Percentiles rank a stretch among this genome's conserved stretches.
phyloP scores from a whole-genome alignment of 2,113 vertebrate genomes.

The Apistogramma diplotaenia region DNA sequence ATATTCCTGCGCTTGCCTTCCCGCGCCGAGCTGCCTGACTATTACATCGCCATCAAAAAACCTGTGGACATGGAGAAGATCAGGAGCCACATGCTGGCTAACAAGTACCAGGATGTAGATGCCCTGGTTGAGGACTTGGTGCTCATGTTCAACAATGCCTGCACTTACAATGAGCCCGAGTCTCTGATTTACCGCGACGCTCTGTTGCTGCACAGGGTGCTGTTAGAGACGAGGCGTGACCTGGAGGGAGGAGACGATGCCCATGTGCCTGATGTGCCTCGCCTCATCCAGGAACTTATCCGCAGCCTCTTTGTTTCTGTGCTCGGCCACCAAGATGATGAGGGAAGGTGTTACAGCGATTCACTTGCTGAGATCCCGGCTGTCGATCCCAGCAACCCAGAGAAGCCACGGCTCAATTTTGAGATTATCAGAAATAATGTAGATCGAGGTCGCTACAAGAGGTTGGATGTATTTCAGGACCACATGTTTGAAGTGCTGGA shows the following conservation, averaged over 20 bases:
- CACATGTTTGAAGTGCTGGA: slow-evolving; percentile 99
- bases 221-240: slow-evolving; percentile 91
- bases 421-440: slow-evolving; percentile 93
- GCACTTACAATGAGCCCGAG: slow-evolving; percentile 96
- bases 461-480: slow-evolving; percentile 96
- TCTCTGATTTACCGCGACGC: slow-evolving; percentile 98
- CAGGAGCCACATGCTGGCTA: slow-evolving; percentile 96
- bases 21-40: slow-evolving; percentile 97
- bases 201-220: slow-evolving; percentile 91
- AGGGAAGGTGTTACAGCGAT: slow-evolving; percentile 98
- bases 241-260: slow-evolving; percentile 94
- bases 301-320: slow-evolving; percentile 98
- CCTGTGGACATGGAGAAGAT: slow-evolving; percentile 99
- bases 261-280: slow-evolving; percentile 91
- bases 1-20: slow-evolving; percentile 96
- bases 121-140: slow-evolving; percentile 97
- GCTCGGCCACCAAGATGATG: slow-evolving; percentile 96
- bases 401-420: slow-evolving; percentile 88
- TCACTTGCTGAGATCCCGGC: slow-evolving; percentile 96
- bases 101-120: slow-evolving; percentile 98
- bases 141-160: slow-evolving; percentile 99
- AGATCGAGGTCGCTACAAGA: slow-evolving; percentile 89
- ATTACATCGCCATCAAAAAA: slow-evolving; percentile 97
- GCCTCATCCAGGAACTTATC: slow-evolving; percentile 95
- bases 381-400: slow-evolving; percentile 84